phyloP scores from a whole-genome alignment of 1,140 invertebrate genomes.

The Drosophila lacertosa region DNA sequence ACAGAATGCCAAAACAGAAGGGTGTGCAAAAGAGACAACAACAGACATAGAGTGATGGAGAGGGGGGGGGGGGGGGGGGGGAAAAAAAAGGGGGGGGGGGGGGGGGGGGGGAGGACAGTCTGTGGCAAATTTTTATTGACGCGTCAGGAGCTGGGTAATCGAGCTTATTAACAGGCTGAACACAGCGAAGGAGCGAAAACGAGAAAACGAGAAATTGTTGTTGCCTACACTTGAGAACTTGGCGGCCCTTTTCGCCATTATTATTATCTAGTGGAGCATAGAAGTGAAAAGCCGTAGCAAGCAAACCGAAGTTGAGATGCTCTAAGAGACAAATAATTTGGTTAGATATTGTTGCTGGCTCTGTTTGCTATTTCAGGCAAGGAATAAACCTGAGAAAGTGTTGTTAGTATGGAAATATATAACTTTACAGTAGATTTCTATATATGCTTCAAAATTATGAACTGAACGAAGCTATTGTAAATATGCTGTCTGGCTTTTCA shows the following conservation, averaged over 20 bases:
- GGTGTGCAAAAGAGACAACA: not conserved
- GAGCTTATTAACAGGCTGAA: conserved; percentile 61
- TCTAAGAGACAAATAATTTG: not conserved
- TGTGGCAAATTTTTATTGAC: conserved; percentile 59
- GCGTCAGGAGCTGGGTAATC: conserved; percentile 59
- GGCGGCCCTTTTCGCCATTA: conserved; percentile 29
- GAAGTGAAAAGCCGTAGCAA: conserved; percentile 3
- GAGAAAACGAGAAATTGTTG: conserved; percentile 19
- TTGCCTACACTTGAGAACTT: conserved; percentile 18
- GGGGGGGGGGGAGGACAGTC: conserved; percentile 11
- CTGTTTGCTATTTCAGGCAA: too few species aligned
- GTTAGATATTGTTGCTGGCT: not conserved
- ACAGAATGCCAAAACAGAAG: conserved; percentile 46
- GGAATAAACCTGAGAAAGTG: too few species aligned
- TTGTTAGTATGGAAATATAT: too few species aligned
- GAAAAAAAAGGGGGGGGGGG: not conserved
- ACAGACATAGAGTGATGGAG: too few species aligned
- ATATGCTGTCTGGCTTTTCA: too few species aligned
- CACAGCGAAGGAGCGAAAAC: not conserved
- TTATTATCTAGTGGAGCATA: conserved; percentile 58
- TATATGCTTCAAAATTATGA: too few species aligned
- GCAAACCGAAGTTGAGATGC: conserved; percentile 1
- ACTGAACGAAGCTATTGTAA: too few species aligned
- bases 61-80: not conserved
- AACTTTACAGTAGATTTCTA: too few species aligned